Base-by-base conservation (phyloP, 2,113 vertebrate species). In the Corythaeola cristata region DNA sequence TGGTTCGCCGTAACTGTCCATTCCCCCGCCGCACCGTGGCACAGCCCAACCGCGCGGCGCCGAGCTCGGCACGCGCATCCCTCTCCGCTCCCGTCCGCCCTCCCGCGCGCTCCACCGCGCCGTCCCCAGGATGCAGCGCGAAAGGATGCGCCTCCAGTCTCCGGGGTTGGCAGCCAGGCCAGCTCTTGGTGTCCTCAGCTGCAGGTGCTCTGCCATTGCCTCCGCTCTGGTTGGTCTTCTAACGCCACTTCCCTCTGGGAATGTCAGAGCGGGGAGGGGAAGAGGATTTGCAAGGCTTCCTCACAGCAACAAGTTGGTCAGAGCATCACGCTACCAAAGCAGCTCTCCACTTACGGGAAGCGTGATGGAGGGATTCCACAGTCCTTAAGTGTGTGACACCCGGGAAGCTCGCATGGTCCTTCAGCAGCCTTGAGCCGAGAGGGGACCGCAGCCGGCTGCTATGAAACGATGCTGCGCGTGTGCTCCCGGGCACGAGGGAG, bases 81-180 rank as follows among this genome's bases (percentile, higher is more conserved):
- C n/a, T 33, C 24, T 30, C 52, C 26, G 55, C 28, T 75, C 12
- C 53, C 24, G 1, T 23, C 20, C 3, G 1, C 41, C 44, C 41
- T 47, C 16, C 88, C 35, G 1, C 4, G 0, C 28, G 3, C 0
- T 17, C 37, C 85, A 75, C 56, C 30, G 7, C 0, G 0, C 59
- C 4, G 1, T 15, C 80, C 37, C 22, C 19, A 27, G 56, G 89
- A 9, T 2, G 5, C 10, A 37, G 44, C 7, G 1, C 23, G 68
- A 68, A 49, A 30, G 60, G 64, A 56, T 37, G 44, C 50, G 9
- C 56, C 50, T n/a, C 50, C 23, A 62, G 23, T 41, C n/a, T 45
- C 37, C 55, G 3, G 18, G 35, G 13, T 2, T 49, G 62, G n/a
- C 53, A 28, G 37, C 24, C 62, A 50, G 66, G 41, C 4, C 8